These are phyloP conservation scores for Leptopilina syphax DNA, from an alignment of 2,888 invertebrate genomes.

Conservation along the genomic window DNA sequence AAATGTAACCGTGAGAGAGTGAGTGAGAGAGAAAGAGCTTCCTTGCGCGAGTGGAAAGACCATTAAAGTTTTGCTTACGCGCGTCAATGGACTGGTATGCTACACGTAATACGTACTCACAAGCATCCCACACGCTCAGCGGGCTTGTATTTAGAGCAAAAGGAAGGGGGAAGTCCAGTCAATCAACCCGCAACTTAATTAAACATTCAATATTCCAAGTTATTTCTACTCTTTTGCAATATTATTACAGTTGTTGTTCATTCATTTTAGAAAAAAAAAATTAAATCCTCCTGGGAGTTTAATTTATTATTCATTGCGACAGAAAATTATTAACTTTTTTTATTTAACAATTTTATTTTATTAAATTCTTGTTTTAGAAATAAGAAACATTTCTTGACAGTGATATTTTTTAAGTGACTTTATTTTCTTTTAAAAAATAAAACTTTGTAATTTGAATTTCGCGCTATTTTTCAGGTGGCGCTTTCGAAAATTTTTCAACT, in stretches of 20 bases:
- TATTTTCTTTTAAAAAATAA: no score
- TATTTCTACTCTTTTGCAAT: slow-evolving; percentile 15
- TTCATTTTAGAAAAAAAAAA: no score
- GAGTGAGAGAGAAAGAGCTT: no score
- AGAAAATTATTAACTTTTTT: not conserved
- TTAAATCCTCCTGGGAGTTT: no score
- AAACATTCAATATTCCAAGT: slow-evolving; percentile 32
- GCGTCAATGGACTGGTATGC: slow-evolving; percentile 35
- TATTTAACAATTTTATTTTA: not conserved
- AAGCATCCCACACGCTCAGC: slow-evolving; percentile 20
- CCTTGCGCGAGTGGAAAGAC: not conserved
- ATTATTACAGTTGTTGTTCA: not conserved
- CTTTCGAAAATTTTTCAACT: no score
- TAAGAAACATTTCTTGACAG: no score
- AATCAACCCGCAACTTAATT: slow-evolving; percentile 29
- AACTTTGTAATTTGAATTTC: no score
- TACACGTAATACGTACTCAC: slow-evolving; percentile 14
- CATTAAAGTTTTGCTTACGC: slow-evolving; percentile 26
- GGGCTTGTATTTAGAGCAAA: slow-evolving; percentile 35
- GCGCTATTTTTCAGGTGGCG: no score
- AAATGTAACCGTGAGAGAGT: not conserved
- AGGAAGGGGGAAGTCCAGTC: slow-evolving; percentile 37
- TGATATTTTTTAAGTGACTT: no score
- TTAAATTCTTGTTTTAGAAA: no score
- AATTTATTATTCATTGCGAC: not conserved